A percentile compares a stretch with the other conserved stretches of the same genome.
These are phyloP conservation scores for Xyliphius kryptos DNA, from an alignment of 2,113 vertebrate species.

Conservation along the genomic window DNA sequence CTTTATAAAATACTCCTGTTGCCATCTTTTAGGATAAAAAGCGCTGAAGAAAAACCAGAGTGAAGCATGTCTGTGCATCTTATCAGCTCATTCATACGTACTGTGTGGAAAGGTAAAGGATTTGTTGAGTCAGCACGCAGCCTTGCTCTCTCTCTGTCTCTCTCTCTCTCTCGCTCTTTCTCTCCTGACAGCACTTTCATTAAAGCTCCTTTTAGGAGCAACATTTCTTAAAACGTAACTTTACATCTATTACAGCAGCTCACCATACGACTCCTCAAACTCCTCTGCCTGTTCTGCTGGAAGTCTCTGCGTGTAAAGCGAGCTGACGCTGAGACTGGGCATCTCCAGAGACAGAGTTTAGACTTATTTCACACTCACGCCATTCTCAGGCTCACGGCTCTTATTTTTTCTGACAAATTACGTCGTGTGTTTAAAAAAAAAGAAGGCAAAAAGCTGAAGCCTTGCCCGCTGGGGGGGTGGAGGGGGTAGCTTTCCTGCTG, in stretches of 20 bases:
- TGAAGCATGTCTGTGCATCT: too few species aligned
- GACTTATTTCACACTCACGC: constrained; percentile 9
- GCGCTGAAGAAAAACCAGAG: too few species aligned
- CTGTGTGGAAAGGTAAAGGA: too few species aligned
- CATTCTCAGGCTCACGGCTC: neutral
- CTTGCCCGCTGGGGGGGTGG: constrained; percentile 7
- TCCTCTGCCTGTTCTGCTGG: constrained; percentile 3
- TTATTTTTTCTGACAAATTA: constrained; percentile 20
- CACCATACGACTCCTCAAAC: constrained; percentile 8
- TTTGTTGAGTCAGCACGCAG: too few species aligned
- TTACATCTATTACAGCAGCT: constrained; percentile 1
- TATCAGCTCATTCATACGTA: too few species aligned
- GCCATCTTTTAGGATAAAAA: too few species aligned
- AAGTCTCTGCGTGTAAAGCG: constrained; percentile 6
- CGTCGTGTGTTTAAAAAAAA: constrained; percentile 15
- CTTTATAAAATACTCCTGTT: too few species aligned
- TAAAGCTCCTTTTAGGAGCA: neutral
- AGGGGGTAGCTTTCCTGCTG: constrained; percentile 13
- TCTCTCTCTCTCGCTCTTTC: too few species aligned
- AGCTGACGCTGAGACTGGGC: neutral
- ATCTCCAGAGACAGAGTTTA: constrained; percentile 22
- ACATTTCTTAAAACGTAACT: neutral
- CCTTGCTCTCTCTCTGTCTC: too few species aligned
- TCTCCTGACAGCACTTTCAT: neutral
- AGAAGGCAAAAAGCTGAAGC: constrained; percentile 12